Evolutionary conservation across 2,888 invertebrate species (phyloP).

Genomic region (Sarcophaga rosellei): DNA sequence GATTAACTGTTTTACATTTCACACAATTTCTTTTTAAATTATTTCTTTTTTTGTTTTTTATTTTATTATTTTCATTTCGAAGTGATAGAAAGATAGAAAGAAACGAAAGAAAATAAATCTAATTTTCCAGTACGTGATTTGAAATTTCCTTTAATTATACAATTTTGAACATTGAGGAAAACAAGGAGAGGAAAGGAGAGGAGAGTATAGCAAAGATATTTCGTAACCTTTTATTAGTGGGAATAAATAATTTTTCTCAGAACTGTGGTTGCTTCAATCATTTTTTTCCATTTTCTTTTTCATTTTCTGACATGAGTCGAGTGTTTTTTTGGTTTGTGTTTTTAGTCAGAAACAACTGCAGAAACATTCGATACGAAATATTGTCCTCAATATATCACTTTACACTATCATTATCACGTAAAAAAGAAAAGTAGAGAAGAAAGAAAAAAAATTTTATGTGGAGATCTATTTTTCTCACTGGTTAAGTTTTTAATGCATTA

Average conservation of each 20-base stretch:
- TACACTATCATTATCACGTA: constrained; percentile 68
- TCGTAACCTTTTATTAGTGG: constrained; percentile 60
- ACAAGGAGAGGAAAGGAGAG: not conserved
- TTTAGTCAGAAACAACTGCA: constrained; percentile 1
- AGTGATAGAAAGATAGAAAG: no score
- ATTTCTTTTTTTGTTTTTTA: not conserved
- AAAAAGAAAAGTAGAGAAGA: constrained; percentile 46
- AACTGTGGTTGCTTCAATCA: constrained; percentile 12
- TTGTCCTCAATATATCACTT: constrained; percentile 69
- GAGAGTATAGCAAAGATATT: not conserved
- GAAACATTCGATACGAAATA: constrained; percentile 47
- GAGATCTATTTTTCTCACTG: constrained; percentile 57
- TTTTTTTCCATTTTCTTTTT: not conserved
- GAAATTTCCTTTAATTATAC: constrained; percentile 61
- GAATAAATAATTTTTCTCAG: constrained; percentile 65
- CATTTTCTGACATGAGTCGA: not conserved
- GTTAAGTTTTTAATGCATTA: not conserved
- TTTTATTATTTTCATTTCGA: no score
- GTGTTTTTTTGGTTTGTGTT: not conserved
- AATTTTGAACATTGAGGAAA: no score
- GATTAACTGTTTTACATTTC: constrained; percentile 36
- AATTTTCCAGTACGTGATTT: constrained; percentile 55
- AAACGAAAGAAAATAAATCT: constrained; percentile 27
- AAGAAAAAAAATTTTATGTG: constrained; percentile 39
- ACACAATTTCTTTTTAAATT: constrained; percentile 42